A percentile compares a stretch with the other conserved stretches of the same genome.
These are phyloP conservation scores for Serilophus lunatus DNA, from an alignment of 2,113 vertebrate genomes.

Conservation along the genomic window DNA sequence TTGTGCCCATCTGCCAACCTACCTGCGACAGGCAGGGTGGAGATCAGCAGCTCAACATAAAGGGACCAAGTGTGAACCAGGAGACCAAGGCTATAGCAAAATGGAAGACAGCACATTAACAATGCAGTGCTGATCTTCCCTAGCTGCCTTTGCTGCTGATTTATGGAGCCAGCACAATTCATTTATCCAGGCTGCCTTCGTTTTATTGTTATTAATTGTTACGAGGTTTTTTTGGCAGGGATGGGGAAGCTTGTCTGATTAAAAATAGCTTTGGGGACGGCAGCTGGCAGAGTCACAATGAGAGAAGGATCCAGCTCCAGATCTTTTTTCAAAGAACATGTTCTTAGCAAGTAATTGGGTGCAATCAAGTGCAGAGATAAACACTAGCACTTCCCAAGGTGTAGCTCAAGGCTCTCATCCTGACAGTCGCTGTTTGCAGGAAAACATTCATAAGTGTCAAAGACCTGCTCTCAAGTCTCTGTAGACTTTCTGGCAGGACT, in stretches of 20 bases:
- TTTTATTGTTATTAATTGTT: slow-evolving; percentile 57
- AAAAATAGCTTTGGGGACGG: slow-evolving; percentile 53
- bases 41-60: not conserved
- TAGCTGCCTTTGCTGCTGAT: not conserved
- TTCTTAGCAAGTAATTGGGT: slow-evolving; percentile 35
- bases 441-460: not conserved
- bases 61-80: not conserved
- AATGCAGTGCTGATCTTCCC: not conserved
- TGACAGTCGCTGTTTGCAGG: not conserved
- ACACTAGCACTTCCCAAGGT: not conserved
- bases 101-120: not conserved
- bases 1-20: slow-evolving; percentile 38
- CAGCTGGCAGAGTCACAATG: slow-evolving; percentile 33
- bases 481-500: not conserved
- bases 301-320: slow-evolving; percentile 19
- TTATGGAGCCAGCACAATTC: not conserved
- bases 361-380: slow-evolving; percentile 39
- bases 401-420: slow-evolving; percentile 6
- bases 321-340: slow-evolving; percentile 15
- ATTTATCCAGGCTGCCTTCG: slow-evolving; percentile 11
- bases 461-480: not conserved
- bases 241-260: slow-evolving; percentile 9
- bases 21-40: not conserved
- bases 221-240: slow-evolving; percentile 2
- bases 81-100: not conserved